Percentiles rank a stretch among this genome's conserved stretches.
Conservation (phyloP, 2,113 vertebrate genomes). For the Cyprinus carpio region DNA sequence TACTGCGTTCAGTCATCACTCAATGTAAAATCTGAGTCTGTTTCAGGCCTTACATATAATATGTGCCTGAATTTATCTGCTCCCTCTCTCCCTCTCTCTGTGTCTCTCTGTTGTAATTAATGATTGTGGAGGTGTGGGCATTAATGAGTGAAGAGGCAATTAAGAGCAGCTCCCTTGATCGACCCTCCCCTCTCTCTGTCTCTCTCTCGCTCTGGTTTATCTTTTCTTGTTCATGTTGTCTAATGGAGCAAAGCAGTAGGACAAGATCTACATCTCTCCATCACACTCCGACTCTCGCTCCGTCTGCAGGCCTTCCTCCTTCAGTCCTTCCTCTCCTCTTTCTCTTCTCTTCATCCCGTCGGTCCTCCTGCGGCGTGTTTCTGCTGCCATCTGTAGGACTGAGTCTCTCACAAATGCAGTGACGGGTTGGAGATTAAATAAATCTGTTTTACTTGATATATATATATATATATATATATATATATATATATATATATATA, state of each 20-base stretch:
- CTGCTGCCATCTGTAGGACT: slow-evolving; percentile 55
- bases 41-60: neutral
- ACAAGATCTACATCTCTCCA: slow-evolving; percentile 37
- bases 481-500: too few relatives aligned
- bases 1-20: neutral
- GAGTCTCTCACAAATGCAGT: neutral
- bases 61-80: neutral
- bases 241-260: slow-evolving; percentile 28
- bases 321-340: neutral
- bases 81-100: neutral
- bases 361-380: slow-evolving; percentile 17
- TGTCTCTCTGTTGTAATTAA: slow-evolving; percentile 44
- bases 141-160: slow-evolving; percentile 51
- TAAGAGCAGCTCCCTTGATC: slow-evolving; percentile 35
- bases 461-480: too few relatives aligned
- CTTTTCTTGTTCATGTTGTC: neutral
- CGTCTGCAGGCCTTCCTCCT: neutral
- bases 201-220: neutral
- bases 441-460: neutral
- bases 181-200: neutral
- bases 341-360: neutral
- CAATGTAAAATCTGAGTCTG: neutral
- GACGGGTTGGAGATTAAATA: neutral
- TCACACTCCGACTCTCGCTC: neutral
- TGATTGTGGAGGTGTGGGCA: slow-evolving; percentile 51